phyloP scores from a whole-genome alignment of 2,888 invertebrate species.

The Ypsolopha sequella region DNA sequence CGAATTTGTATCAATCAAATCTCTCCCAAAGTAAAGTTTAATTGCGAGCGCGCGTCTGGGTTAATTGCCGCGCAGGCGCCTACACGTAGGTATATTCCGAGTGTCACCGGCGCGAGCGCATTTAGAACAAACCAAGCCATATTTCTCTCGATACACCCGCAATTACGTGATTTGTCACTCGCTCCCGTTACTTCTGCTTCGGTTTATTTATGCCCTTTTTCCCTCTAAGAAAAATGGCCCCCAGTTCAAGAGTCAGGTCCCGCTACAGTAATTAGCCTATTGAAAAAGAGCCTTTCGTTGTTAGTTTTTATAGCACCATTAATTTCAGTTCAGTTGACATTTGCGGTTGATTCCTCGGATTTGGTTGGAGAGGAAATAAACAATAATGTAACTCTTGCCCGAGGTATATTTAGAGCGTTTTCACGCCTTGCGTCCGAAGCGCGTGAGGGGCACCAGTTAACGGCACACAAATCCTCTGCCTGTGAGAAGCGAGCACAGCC shows the following conservation, averaged over 20 bases:
- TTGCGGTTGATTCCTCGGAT: not conserved
- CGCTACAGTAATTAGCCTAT: constrained; percentile 46
- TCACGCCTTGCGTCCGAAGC: constrained; percentile 36
- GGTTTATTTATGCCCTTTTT: constrained; percentile 29
- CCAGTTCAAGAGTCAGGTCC: constrained; percentile 30
- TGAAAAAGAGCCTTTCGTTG: constrained; percentile 57
- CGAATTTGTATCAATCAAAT: no score
- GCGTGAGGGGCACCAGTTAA: constrained; percentile 43
- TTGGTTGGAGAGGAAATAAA: no score
- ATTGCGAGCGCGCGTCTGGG: not conserved
- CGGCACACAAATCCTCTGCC: constrained; percentile 51
- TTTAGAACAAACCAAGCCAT: constrained; percentile 63
- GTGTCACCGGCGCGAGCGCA: constrained; percentile 24
- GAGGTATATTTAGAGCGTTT: constrained; percentile 38
- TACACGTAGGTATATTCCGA: constrained; percentile 15
- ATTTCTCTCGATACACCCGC: constrained; percentile 63
- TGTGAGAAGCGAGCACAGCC: constrained; percentile 22
- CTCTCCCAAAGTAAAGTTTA: not conserved
- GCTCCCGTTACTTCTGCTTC: constrained; percentile 15
- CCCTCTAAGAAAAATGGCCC: constrained; percentile 53
- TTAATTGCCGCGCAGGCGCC: constrained; percentile 5
- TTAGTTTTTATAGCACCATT: constrained; percentile 29
- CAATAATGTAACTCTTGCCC: no score
- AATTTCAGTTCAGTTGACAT: no score
- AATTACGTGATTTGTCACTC: constrained; percentile 69